These are phyloP conservation scores for Apomyelois bistriatella DNA, from an alignment of 2,888 invertebrate genomes.

Conservation along the genomic window DNA sequence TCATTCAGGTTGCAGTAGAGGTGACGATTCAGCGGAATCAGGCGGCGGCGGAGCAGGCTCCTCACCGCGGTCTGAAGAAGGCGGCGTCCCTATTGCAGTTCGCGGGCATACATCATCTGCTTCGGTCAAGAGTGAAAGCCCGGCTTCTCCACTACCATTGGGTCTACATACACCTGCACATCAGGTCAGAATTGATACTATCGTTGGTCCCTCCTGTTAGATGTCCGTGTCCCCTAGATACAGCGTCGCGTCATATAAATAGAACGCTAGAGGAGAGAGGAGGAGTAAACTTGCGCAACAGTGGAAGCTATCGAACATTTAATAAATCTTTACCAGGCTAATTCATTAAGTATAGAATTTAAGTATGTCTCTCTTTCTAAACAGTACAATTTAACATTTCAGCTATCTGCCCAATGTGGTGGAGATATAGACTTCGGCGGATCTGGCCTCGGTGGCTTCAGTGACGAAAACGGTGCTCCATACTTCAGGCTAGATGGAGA, in stretches of 20 bases:
- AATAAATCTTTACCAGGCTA: too few relatives aligned
- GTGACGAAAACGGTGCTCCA: conserved; percentile 68
- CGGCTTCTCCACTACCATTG: conserved; percentile 71
- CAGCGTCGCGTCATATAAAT: too few relatives aligned
- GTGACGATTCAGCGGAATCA: conserved; percentile 78
- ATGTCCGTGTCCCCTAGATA: too few relatives aligned
- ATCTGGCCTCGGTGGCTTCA: conserved; percentile 68
- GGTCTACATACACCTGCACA: conserved; percentile 67
- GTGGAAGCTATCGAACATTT: too few relatives aligned
- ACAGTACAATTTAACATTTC: conserved; percentile 11
- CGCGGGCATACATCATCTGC: conserved; percentile 93
- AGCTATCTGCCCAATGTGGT: conserved; percentile 74
- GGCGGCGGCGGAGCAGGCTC: conserved; percentile 80
- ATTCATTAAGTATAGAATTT: too few relatives aligned
- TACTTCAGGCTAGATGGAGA: conserved; percentile 76
- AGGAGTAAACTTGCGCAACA: too few relatives aligned
- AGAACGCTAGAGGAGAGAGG: too few relatives aligned
- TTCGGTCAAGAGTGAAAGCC: conserved; percentile 92
- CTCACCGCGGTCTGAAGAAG: conserved; percentile 74
- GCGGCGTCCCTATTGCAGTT: conserved; percentile 78
- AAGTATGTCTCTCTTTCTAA: too few relatives aligned
- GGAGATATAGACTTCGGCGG: conserved; percentile 73
- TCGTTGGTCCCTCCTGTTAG: too few relatives aligned
- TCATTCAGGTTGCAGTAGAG: conserved; percentile 76
- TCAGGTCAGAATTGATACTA: conserved; percentile 48